These are phyloP conservation scores for Dasypolia templi DNA, from an alignment of 2,888 invertebrate species.

Conservation along the genomic window DNA sequence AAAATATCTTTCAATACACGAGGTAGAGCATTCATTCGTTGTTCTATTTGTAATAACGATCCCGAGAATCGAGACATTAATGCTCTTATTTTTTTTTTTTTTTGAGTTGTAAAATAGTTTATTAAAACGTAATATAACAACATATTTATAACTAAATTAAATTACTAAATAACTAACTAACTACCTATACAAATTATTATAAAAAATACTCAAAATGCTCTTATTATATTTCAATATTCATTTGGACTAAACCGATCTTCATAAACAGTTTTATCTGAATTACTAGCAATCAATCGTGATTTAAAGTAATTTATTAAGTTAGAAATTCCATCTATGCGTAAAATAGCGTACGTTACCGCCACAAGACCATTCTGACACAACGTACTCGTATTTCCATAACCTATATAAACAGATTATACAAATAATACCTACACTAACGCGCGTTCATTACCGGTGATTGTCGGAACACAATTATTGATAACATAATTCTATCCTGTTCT, in stretches of 20 bases:
- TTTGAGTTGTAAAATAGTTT: no score
- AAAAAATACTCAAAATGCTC: neutral
- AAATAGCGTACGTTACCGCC: slow-evolving; percentile 6
- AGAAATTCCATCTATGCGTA: neutral
- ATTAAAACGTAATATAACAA: no score
- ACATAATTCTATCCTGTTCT: slow-evolving; percentile 37
- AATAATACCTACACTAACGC: slow-evolving; percentile 13
- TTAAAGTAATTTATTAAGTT: neutral
- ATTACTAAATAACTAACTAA: no score
- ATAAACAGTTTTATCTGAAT: neutral
- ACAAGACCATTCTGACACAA: slow-evolving; percentile 1
- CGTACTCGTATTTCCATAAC: neutral
- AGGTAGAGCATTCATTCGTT: no score
- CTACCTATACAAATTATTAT: no score
- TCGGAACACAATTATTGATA: slow-evolving; percentile 43
- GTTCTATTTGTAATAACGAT: no score
- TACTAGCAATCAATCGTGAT: slow-evolving; percentile 4
- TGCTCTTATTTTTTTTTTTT: no score
- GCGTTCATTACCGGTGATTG: slow-evolving; percentile 43
- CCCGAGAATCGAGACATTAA: no score
- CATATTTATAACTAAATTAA: no score
- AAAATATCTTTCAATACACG: no score
- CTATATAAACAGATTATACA: slow-evolving; percentile 16
- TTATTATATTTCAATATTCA: neutral
- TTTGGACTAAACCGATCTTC: neutral